Evolutionary conservation across 2,797 vertebrate species (phyloP).

Genomic region (Artibeus jamaicensis): DNA sequence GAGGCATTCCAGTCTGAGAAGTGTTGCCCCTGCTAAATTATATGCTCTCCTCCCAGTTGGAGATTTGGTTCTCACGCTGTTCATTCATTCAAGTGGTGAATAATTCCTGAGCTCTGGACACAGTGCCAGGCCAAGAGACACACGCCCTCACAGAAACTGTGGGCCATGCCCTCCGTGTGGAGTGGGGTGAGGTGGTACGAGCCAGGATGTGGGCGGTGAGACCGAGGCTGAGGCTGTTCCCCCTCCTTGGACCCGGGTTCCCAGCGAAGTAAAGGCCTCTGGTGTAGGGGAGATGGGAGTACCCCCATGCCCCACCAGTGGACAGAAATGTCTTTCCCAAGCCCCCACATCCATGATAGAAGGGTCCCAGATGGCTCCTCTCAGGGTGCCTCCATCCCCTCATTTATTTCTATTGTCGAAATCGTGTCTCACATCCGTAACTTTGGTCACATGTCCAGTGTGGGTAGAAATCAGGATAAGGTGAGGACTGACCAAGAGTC

Average conservation of each 20-base stretch:
- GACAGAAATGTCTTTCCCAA: background rate
- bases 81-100: background rate
- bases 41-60: background rate
- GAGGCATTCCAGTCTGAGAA: background rate
- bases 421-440: background rate
- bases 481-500: background rate
- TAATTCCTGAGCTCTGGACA: background rate
- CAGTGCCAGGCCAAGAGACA: background rate
- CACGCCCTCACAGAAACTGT: background rate
- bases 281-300: background rate
- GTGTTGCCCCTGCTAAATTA: rapidly evolving
- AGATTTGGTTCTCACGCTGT: background rate
- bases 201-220: background rate
- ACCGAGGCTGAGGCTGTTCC: background rate
- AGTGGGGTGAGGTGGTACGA: background rate
- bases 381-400: background rate
- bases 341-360: rapidly evolving
- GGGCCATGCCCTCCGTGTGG: rapidly evolving
- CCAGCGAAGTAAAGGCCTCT: background rate
- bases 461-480: background rate
- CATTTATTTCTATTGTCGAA: background rate
- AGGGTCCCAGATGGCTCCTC: background rate
- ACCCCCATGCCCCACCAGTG: background rate
- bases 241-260: background rate
- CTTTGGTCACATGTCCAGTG: background rate